Percentiles rank a stretch among this genome's conserved stretches.
These are phyloP conservation scores for Pseudois nayaur DNA, from an alignment of 2,113 vertebrate genomes.

Conservation along the genomic window DNA sequence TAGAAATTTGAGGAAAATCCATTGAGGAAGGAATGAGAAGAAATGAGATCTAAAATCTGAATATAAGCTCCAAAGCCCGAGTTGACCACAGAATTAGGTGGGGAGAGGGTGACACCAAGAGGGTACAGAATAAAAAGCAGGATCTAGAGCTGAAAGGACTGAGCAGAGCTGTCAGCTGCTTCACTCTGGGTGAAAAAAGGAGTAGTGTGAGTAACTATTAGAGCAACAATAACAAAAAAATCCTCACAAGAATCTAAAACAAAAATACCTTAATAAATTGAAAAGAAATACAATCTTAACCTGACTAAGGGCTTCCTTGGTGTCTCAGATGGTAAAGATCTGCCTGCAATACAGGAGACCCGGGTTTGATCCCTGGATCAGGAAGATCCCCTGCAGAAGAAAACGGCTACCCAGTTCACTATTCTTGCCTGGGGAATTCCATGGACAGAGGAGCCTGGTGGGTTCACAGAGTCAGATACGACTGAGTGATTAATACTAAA, in stretches of 20 bases:
- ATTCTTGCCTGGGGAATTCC: background rate
- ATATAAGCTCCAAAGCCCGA: background rate
- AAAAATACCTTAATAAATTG: background rate
- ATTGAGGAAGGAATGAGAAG: background rate
- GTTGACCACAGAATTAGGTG: background rate
- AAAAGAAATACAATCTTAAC: background rate
- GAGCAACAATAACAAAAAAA: background rate
- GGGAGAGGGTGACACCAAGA: background rate
- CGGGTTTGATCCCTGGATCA: background rate
- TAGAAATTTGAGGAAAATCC: background rate
- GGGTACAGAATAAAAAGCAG: background rate
- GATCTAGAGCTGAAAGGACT: background rate
- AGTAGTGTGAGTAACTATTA: background rate
- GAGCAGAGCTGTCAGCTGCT: background rate
- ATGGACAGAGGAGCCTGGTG: background rate
- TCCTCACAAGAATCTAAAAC: background rate
- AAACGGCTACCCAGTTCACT: background rate
- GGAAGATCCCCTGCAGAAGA: background rate
- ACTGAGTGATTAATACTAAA: background rate
- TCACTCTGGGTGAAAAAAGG: background rate
- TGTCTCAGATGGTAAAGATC: background rate
- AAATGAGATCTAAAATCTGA: background rate
- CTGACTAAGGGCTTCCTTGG: background rate
- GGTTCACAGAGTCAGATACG: accelerated
- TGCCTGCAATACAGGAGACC: background rate